A percentile compares a stretch with the other conserved stretches of the same genome.
Conservation (phyloP, 2,113 vertebrate genomes). For the Hydrochoerus hydrochaeris region DNA sequence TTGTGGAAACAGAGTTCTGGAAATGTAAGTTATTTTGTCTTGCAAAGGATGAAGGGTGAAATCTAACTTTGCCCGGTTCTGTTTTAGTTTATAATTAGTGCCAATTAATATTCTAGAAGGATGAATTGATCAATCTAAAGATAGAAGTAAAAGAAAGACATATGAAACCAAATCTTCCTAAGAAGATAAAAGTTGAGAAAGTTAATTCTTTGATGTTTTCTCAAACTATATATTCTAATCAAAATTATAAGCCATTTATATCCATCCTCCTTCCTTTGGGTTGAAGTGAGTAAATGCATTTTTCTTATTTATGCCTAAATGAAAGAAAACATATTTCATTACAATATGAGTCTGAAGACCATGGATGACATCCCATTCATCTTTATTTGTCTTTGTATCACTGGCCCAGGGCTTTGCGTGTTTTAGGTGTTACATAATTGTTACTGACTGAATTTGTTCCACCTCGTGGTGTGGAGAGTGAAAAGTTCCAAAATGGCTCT, state of each 20-base stretch:
- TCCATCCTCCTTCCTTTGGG: background rate
- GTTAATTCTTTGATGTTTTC: background rate
- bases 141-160: background rate
- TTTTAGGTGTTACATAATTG: background rate
- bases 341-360: background rate
- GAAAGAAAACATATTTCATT: background rate
- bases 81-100: slow-evolving; percentile 11
- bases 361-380: background rate
- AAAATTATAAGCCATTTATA: background rate
- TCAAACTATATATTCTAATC: background rate
- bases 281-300: background rate
- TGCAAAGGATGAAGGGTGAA: background rate
- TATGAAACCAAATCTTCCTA: background rate
- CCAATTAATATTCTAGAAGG: background rate
- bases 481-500: background rate
- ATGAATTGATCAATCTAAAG: background rate
- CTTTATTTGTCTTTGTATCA: background rate
- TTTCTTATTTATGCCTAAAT: background rate
- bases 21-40: background rate
- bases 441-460: background rate
- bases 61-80: slow-evolving; percentile 35
- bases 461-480: background rate
- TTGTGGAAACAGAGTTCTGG: background rate
- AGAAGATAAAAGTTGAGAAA: slow-evolving; percentile 38
- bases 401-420: background rate